Base-by-base conservation (phyloP, 1,140 invertebrate genomes). In the Drosophila subpulchrella region DNA sequence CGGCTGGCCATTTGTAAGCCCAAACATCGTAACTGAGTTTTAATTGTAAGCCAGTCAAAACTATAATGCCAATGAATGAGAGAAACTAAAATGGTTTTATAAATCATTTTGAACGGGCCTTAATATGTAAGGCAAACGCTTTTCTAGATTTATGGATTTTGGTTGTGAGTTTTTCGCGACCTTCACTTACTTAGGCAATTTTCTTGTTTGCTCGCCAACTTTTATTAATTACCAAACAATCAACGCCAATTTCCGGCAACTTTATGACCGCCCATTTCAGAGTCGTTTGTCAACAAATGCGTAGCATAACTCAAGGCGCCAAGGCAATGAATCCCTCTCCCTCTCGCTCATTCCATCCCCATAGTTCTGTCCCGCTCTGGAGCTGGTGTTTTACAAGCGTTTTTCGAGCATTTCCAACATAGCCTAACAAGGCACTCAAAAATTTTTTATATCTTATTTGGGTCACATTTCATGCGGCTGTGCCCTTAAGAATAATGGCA, bases 401-500 rank as follows among this genome's bases (percentile, higher is more conserved):
- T 53, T 53, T 32, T 32, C 50, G 27, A 51, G 32, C 44, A 60
- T 66, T 55, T 65, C 41, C 72, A 67, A 66, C 81, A 76, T 79
- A 57, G 81, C 78, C 78, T 85, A 73, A 78, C 75, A 81, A 86
- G 82, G 54, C 78, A 75, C 78, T 86, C 82, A 79, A 86, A 81
- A 86, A 61, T 78, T 71, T 78, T 86, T 86, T 86, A 86, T 88
- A 88, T 88, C 83, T 88, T 88, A 88, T 88, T 88, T 88, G 83
- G 83, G 83, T 86, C 83, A 88, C 83, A 86, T 81, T 88, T 86
- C 83, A 81, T 79, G 79, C 63, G 71, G 72, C 83, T 82, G 67
- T 83, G 73, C 84, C 83, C 83, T 88, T 88, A 88, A 88, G 80
- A 88, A 80, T 88, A 88, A 88, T 88, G 83, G 73, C 83, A 88